Conservation (phyloP, 2,888 invertebrate species). For the Hypselothyrea guttata region DNA sequence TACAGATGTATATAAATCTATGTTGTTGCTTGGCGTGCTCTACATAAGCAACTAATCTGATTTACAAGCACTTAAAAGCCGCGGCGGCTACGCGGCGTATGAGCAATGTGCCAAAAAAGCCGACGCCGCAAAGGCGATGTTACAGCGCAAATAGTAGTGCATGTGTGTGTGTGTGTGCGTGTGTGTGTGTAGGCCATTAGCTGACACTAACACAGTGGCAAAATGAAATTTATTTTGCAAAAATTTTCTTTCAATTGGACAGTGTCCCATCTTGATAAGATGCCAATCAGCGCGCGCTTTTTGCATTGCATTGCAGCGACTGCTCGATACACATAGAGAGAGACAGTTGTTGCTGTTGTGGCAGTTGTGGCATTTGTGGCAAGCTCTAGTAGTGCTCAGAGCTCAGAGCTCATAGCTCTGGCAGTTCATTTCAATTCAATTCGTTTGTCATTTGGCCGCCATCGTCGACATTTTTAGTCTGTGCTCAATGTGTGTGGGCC, state of each 20-base stretch:
- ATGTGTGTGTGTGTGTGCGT: slow-evolving; percentile 21
- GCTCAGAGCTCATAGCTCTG: slow-evolving; percentile 9
- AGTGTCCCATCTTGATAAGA: slow-evolving; percentile 82
- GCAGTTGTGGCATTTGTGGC: slow-evolving; percentile 22
- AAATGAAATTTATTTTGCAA: slow-evolving; percentile 75
- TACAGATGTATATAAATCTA: slow-evolving; percentile 47
- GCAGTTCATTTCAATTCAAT: slow-evolving; percentile 78
- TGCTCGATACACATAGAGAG: slow-evolving; percentile 11
- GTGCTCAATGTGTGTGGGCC: slow-evolving; percentile 60
- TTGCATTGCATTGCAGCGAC: slow-evolving; percentile 56
- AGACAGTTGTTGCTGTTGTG: slow-evolving; percentile 16
- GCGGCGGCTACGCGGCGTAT: slow-evolving; percentile 48
- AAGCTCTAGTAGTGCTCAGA: slow-evolving; percentile 6
- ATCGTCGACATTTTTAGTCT: slow-evolving; percentile 8
- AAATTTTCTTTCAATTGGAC: slow-evolving; percentile 81
- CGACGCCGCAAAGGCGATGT: slow-evolving; percentile 37
- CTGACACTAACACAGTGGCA: slow-evolving; percentile 18
- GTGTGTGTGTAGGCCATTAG: slow-evolving; percentile 29
- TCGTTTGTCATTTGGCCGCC: slow-evolving; percentile 75
- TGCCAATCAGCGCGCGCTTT: slow-evolving; percentile 79
- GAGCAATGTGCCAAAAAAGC: slow-evolving; percentile 51
- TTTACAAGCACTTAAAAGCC: slow-evolving; percentile 50
- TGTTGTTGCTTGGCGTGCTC: slow-evolving; percentile 25
- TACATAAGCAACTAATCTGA: slow-evolving; percentile 62
- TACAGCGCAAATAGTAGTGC: too few relatives aligned